Evolutionary conservation across 92 coral and sea anemone genomes (phyloP), one percentile per base, ranked within the genome.

Genomic region (Epizoanthus illoricatus): DNA sequence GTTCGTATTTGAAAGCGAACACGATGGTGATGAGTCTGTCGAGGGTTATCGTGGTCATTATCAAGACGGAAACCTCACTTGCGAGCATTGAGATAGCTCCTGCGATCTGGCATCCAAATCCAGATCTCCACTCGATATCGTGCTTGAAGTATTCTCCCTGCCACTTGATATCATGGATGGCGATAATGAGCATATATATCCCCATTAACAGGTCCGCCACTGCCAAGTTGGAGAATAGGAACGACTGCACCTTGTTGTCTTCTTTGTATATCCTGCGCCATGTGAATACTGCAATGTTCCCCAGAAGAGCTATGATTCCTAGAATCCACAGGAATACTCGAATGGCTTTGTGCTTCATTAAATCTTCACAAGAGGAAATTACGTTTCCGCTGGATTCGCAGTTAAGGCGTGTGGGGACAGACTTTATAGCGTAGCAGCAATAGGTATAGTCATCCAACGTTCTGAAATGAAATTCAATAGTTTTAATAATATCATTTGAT

Each of bases 171-270:
- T 90, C 93, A 69, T 87, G 68, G 68, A 75, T 47, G 23, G 93
- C 93, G 5, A 90, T 74, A 4, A 87, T 90, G 79, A 90, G 62
- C 58, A 90, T 71, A 45, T 90, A 90, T 2, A 87, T 52, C 56
- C 90, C 90, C 90, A 87, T 87, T 15, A 87, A 70, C 76, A 87
- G 73, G 74, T 88, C 91, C 18, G 91, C 82, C 21, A 85, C 85
- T 5, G 93, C 93, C 13, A 90, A 91, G 69, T 90, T 87, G 10
- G 93, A 84, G 64, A 87, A 79, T 19, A 90, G 78, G 72, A 89
- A 87, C 56, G 93, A 87, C 43, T 90, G 90, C 65, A 90, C 90
- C 65, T 75, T 84, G 5, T 87, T 89, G 3, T 76, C 81, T 61
- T 90, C 93, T 21, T 85, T 81, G 21, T 78, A 67, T 9, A 84